Evolutionary conservation across 2,888 invertebrate species (phyloP).

Genomic region (Lymantria monacha): DNA sequence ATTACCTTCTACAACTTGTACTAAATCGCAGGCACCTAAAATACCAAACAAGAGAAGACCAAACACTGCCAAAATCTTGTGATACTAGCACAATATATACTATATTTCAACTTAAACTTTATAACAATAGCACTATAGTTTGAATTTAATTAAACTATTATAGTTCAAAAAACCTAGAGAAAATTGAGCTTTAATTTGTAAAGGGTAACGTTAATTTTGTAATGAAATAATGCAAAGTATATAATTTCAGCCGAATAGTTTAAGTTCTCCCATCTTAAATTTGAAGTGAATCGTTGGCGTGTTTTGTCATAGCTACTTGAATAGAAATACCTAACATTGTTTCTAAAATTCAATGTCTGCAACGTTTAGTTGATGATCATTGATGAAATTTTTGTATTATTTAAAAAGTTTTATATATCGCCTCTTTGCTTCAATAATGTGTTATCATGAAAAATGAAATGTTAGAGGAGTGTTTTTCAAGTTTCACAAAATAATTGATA

Average conservation of each 20-base stretch:
- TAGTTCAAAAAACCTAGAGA: slow-evolving; percentile 1
- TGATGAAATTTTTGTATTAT: no score
- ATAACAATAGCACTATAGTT: slow-evolving; percentile 29
- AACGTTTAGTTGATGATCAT: not conserved
- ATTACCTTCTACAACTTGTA: no score
- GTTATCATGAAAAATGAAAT: no score
- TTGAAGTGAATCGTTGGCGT: slow-evolving; percentile 33
- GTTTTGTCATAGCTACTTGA: slow-evolving; percentile 39
- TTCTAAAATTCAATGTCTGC: slow-evolving; percentile 3
- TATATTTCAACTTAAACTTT: slow-evolving; percentile 42
- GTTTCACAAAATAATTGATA: no score
- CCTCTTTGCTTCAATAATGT: no score
- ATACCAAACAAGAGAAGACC: slow-evolving; percentile 34
- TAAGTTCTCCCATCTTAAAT: slow-evolving; percentile 42
- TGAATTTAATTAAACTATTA: slow-evolving; percentile 30
- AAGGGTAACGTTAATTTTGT: slow-evolving; percentile 11
- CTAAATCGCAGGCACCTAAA: slow-evolving; percentile 43
- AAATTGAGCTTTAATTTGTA: slow-evolving; percentile 17
- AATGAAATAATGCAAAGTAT: slow-evolving; percentile 3
- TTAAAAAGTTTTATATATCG: no score
- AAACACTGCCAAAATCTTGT: slow-evolving; percentile 40
- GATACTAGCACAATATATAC: slow-evolving; percentile 38
- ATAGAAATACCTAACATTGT: slow-evolving; percentile 26
- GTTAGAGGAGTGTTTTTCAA: no score
- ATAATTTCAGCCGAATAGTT: slow-evolving; percentile 36